Evolutionary conservation across 2,797 vertebrate genomes (phyloP).

Genomic region (Rousettus madagascariensis): DNA sequence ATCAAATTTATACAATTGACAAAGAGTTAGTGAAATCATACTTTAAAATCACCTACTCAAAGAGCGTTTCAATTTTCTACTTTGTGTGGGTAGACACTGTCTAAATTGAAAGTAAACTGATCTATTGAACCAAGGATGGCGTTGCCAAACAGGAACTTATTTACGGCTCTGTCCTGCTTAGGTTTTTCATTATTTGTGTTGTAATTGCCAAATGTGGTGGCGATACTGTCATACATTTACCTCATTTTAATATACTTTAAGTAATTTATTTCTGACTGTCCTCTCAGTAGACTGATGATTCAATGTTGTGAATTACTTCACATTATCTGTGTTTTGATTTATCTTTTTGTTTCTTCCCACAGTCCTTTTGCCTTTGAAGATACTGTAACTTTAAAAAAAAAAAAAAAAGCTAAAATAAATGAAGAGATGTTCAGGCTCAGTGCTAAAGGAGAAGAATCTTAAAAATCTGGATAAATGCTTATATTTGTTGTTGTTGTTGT

Average conservation of each 20-base stretch:
- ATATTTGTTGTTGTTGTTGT: background rate
- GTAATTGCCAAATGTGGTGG: background rate
- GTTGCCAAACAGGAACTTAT: background rate
- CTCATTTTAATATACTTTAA: background rate
- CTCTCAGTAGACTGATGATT: background rate
- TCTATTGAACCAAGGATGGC: background rate
- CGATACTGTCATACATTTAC: background rate
- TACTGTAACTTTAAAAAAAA: conserved; percentile 27
- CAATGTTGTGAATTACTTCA: background rate
- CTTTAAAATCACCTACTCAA: background rate
- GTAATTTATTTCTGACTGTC: background rate
- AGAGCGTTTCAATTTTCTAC: background rate
- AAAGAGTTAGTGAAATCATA: background rate
- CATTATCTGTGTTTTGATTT: background rate
- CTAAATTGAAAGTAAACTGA: background rate
- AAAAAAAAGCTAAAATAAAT: conserved; percentile 9
- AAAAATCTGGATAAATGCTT: background rate
- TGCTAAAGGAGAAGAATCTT: background rate
- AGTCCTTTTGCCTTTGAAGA: conserved; percentile 14
- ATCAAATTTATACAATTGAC: background rate
- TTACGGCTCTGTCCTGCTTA: background rate
- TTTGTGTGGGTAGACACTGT: background rate
- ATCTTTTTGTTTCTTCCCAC: background rate
- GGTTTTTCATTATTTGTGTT: background rate
- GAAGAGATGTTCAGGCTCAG: background rate